These are phyloP conservation scores for Euphydryas editha DNA, from an alignment of 2,888 invertebrate genomes.

Conservation along the genomic window DNA sequence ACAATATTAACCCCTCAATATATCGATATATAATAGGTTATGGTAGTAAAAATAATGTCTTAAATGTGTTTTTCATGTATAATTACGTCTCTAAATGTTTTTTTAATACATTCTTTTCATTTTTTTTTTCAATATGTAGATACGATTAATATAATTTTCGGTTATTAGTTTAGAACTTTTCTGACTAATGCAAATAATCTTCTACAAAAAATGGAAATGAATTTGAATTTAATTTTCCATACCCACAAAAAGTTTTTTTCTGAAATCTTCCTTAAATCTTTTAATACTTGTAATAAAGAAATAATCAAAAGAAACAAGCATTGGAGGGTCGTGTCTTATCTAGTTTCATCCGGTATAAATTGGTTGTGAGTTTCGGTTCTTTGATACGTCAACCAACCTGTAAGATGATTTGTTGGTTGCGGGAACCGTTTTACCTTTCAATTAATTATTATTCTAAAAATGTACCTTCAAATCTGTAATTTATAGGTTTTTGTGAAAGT, in stretches of 20 bases:
- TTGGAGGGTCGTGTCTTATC: constrained; percentile 11
- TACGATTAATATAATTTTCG: too few relatives aligned
- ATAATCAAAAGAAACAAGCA: constrained; percentile 9
- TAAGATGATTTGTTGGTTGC: not conserved
- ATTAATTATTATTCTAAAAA: not conserved
- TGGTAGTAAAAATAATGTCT: too few relatives aligned
- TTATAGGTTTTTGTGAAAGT: not conserved
- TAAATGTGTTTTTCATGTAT: too few relatives aligned
- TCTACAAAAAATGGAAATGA: too few relatives aligned
- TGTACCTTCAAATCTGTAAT: not conserved
- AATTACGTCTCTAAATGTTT: too few relatives aligned
- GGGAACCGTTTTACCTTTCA: not conserved
- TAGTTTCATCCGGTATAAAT: constrained; percentile 13
- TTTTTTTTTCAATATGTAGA: too few relatives aligned
- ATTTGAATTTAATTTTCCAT: too few relatives aligned
- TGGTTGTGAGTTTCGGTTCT: constrained; percentile 13
- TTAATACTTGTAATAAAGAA: not conserved
- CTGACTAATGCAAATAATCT: too few relatives aligned
- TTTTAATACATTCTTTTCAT: too few relatives aligned
- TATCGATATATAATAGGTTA: too few relatives aligned
- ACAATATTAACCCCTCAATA: too few relatives aligned
- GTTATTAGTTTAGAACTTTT: too few relatives aligned
- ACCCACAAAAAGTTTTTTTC: not conserved
- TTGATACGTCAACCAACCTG: constrained; percentile 6
- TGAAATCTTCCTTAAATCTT: not conserved